Conservation (phyloP, 2,888 invertebrate species). For the Bugula neritina region DNA sequence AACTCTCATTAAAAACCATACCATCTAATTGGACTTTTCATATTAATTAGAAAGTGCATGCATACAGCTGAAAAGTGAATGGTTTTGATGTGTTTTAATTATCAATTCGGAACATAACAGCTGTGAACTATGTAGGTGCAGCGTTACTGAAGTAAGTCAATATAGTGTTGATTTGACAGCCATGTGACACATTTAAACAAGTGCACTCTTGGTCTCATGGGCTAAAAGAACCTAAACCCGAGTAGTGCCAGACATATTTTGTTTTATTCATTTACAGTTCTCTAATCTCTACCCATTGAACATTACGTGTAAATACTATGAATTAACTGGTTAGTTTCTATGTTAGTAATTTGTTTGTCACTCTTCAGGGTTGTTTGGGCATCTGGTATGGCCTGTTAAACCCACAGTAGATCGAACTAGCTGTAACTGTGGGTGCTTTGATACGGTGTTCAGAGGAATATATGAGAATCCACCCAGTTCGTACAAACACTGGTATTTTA, state of each 20-base stretch:
- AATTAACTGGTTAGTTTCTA: too few species aligned
- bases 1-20: neutral
- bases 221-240: too few species aligned
- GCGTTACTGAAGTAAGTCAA: too few species aligned
- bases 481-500: slow-evolving; percentile 52
- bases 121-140: too few species aligned
- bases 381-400: slow-evolving; percentile 65
- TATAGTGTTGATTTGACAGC: too few species aligned
- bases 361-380: slow-evolving; percentile 43
- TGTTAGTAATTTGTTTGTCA: slow-evolving; percentile 33
- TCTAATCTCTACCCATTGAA: too few species aligned
- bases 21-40: neutral
- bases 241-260: too few species aligned
- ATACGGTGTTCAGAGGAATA: slow-evolving; percentile 70
- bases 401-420: slow-evolving; percentile 62
- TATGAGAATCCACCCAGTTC: slow-evolving; percentile 46
- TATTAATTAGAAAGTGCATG: neutral
- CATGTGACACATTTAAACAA: too few species aligned
- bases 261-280: too few species aligned
- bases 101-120: too few species aligned
- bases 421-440: slow-evolving; percentile 71
- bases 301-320: too few species aligned
- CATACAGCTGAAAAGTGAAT: neutral
- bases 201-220: too few species aligned
- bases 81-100: neutral